Evolutionary conservation across 1,140 invertebrate genomes (phyloP), one percentile per base, ranked within the genome.

Genomic region (Diorhabda elongata): DNA sequence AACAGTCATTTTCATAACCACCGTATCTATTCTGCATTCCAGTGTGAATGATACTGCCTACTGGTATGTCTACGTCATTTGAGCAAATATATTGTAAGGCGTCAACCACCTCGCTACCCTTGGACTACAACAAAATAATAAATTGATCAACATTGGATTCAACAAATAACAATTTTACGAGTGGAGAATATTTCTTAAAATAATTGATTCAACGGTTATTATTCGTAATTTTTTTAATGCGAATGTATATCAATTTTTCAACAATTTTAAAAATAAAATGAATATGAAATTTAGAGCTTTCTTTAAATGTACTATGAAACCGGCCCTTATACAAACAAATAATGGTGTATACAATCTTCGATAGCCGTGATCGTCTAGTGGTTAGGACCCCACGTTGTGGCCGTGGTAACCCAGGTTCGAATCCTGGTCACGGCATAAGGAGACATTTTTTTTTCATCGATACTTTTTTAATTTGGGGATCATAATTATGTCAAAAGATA

Each of bases 1-100:
- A 98, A 82, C 96, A 98, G 83, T 99, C 98, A 81, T 98, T 99
- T 84, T 99, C 97, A 82, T 98, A 99, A 11, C 98, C 98, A 9
- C 98, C 98, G 7, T 87, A 84, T 74, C 89, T 83, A 83, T 99
- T 99, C 82, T 99, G 97, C 96, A 99, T 98, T 67, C 97, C 98
- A 4, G 97, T 98, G 77, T 99, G 97, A 72, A 98, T 94, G 68
- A 99, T 97, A 75, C 92, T 92, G 42, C 96, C 97, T 45, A 97
- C 86, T 2, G 95, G 93, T 6, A 98, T 93, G 81, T 99, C 94
- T 11, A 99, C 93, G 82, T 99, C 92, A 81, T 98, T 98, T 42
- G 96, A 97, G 79, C 97, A 99, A 7, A 99, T 82, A 79, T 95
- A 95, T 81, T 99, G 97, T 8, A 99, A 83, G 61, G 92, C 87